Base-by-base conservation (phyloP, 2,888 invertebrate genomes). In the Sphinx pinastri region DNA sequence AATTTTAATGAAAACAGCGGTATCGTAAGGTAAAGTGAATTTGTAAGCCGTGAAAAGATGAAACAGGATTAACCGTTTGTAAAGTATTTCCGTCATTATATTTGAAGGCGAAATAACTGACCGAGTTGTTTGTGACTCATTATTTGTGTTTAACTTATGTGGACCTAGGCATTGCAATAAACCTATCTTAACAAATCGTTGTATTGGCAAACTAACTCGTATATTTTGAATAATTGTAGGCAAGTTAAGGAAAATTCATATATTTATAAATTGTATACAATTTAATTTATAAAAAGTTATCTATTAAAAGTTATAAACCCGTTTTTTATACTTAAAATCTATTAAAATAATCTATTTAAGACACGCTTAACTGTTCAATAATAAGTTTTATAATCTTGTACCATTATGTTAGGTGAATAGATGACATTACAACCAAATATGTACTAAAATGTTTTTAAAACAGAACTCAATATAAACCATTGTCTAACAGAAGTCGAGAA, bases 1-100 rank as follows among this genome's bases (percentile, higher is more conserved):
- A 47, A 63, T 19, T 14, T 25, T 11, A 16, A 63, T 19, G 16
- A 49, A 12, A 12, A 11, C 16, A 47, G n/a, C 47, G 31, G 47
- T 47, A 19, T 12, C 12, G 19, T 47, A 47, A 25, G 47, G 57
- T 8, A 67, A 67, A 11, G 38, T 25, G 51, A 25, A 31, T 67
- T 52, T 38, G 31, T 38, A 6, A 54, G n/a, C 16, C 67, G 52
- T 19, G 38, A 38, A 55, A 67, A 60, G 19, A 57, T 68, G 51
- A 51, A 70, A 55, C 70, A 69, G 68, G 58, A 67, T 51, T 67
- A 59, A 72, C 71, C 71, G 73, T 71, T 68, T 55, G 68, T 71
- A 73, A 70, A 71, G 47, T 25, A 69, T 66, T 57, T 58, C 51
- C 57, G 71, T 74, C 74, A 73, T 77, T 74, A 75, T 68, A 19